Conservation (phyloP, 1,140 invertebrate genomes). For the Cydia pomonella region DNA sequence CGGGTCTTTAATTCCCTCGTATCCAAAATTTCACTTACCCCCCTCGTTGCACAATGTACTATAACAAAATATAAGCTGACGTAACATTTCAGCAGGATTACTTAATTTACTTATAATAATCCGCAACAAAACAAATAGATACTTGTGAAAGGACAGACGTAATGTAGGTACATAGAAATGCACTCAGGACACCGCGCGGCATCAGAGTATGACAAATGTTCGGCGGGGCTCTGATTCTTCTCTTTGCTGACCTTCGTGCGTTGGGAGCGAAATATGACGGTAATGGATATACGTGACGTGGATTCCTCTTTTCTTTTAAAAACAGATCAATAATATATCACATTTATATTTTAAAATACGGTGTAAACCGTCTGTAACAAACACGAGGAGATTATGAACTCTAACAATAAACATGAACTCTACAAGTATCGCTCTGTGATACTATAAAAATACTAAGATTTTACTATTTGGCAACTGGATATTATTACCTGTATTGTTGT, state of each 20-base stretch:
- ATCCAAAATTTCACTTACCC: too few relatives aligned
- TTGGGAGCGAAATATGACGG: constrained; percentile 60
- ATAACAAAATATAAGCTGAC: too few relatives aligned
- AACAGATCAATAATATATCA: not conserved
- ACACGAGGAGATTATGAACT: too few relatives aligned
- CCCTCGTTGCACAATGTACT: too few relatives aligned
- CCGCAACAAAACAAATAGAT: constrained; percentile 60
- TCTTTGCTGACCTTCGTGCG: constrained; percentile 47
- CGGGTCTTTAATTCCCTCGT: too few relatives aligned
- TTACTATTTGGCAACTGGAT: too few relatives aligned
- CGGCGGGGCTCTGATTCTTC: constrained; percentile 53
- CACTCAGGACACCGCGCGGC: constrained; percentile 57
- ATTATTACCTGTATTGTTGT: too few relatives aligned
- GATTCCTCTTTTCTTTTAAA: not conserved
- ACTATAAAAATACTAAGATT: too few relatives aligned
- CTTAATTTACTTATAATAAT: not conserved
- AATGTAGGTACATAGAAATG: constrained; percentile 61
- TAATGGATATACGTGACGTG: constrained; percentile 63
- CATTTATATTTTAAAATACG: too few relatives aligned
- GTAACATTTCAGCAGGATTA: not conserved
- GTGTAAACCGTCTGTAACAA: too few relatives aligned
- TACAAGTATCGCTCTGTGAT: too few relatives aligned
- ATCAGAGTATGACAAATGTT: constrained; percentile 73
- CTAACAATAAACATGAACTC: too few relatives aligned
- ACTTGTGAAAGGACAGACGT: constrained; percentile 53